A percentile compares a stretch with the other conserved stretches of the same genome.
Conservation (phyloP, 2,888 invertebrate genomes). For the Perdita meconis region DNA sequence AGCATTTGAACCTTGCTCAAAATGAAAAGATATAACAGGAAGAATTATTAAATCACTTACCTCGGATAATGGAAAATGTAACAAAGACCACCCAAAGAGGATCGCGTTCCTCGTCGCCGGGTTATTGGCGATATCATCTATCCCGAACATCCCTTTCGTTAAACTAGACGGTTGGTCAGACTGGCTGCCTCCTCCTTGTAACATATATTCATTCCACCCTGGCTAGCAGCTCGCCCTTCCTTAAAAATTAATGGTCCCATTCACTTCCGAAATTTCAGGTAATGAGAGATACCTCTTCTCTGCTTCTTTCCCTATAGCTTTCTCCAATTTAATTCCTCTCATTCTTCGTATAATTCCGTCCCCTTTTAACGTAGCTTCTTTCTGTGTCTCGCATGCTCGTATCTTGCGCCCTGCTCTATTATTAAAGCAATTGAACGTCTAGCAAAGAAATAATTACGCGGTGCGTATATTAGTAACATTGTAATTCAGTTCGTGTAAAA, state of each 20-base stretch:
- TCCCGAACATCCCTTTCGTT: slow-evolving; percentile 60
- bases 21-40: slow-evolving; percentile 24
- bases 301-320: neutral
- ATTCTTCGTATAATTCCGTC: neutral
- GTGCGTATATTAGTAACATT: no score
- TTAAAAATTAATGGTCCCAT: slow-evolving; percentile 70
- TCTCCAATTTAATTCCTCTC: neutral
- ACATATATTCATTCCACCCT: slow-evolving; percentile 61
- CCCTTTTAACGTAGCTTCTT: no score
- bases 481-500: no score
- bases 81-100: slow-evolving; percentile 42
- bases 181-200: slow-evolving; percentile 26
- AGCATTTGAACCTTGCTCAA: neutral
- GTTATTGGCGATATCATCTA: slow-evolving; percentile 62
- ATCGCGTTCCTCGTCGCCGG: slow-evolving; percentile 48
- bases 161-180: slow-evolving; percentile 39
- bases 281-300: slow-evolving; percentile 64
- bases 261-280: slow-evolving; percentile 71
- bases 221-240: slow-evolving; percentile 61
- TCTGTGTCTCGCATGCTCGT: no score
- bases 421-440: no score
- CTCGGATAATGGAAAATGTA: slow-evolving; percentile 39
- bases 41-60: slow-evolving; percentile 41
- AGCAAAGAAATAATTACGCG: no score
- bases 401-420: no score